Evolutionary conservation across 2,113 vertebrate genomes (phyloP).

Genomic region (Apeltes quadracus): DNA sequence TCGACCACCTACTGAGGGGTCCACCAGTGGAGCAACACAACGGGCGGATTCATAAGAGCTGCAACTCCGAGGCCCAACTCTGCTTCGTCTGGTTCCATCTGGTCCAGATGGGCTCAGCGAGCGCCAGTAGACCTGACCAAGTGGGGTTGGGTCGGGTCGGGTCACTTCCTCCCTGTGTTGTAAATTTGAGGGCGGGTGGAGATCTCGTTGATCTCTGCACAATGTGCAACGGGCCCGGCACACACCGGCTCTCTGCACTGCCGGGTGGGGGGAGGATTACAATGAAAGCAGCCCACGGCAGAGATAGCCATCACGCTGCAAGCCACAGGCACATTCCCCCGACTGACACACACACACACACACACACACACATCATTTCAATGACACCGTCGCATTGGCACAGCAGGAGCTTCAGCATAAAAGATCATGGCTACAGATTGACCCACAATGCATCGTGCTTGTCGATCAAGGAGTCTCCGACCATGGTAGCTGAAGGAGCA

Average conservation of each 20-base stretch:
- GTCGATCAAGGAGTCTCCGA: not conserved
- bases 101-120: conserved; percentile 24
- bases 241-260: conserved; percentile 45
- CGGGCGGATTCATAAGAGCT: conserved; percentile 34
- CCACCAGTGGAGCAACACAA: conserved; percentile 16
- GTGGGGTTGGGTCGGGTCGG: conserved; percentile 56
- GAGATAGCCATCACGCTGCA: conserved; percentile 65
- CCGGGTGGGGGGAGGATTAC: conserved; percentile 60
- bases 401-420: not conserved
- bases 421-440: not conserved
- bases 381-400: conserved; percentile 2
- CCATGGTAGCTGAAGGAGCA: not conserved
- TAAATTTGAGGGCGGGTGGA: conserved; percentile 53
- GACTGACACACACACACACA: conserved; percentile 9
- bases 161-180: conserved; percentile 68
- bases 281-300: conserved; percentile 53
- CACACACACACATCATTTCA: conserved; percentile 17
- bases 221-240: conserved; percentile 60
- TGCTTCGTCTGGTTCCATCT: conserved; percentile 55
- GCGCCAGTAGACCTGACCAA: conserved; percentile 47
- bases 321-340: conserved; percentile 57
- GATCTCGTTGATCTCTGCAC: conserved; percentile 69
- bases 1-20: conserved; percentile 12
- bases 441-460: not conserved
- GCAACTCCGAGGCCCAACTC: conserved; percentile 16